Evolutionary conservation across 2,888 invertebrate species (phyloP).

Genomic region (Cheilosia vernalis): DNA sequence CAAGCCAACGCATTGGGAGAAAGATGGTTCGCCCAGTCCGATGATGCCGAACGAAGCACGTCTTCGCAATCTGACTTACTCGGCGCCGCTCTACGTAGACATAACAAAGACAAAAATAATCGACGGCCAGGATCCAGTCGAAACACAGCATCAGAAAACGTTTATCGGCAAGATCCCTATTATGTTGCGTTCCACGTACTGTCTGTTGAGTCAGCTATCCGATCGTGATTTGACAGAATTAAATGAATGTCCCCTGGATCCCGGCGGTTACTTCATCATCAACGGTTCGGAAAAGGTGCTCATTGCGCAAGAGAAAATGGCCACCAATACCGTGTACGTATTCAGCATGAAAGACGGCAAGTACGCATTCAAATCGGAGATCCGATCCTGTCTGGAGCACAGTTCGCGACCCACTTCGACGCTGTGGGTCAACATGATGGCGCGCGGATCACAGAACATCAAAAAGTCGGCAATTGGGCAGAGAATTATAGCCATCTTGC

Average conservation of each 20-base stretch:
- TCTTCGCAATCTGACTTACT: slow-evolving; percentile 97
- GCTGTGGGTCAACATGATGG: slow-evolving; percentile 99
- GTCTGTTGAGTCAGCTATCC: slow-evolving; percentile 95
- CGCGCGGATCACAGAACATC: slow-evolving; percentile 98
- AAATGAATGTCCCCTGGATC: slow-evolving; percentile 99
- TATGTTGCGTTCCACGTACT: slow-evolving; percentile 99
- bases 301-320: slow-evolving; percentile 99
- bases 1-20: slow-evolving; percentile 99
- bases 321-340: slow-evolving; percentile 99
- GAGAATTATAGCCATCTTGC: slow-evolving; percentile 97
- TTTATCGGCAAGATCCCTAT: slow-evolving; percentile 98
- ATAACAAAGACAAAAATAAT: slow-evolving; percentile 98
- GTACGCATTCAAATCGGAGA: slow-evolving; percentile 99
- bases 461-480: slow-evolving; percentile 99
- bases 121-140: slow-evolving; percentile 95
- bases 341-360: slow-evolving; percentile 99
- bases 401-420: slow-evolving; percentile 98
- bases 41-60: slow-evolving; percentile 99
- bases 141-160: slow-evolving; percentile 90
- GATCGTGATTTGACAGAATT: slow-evolving; percentile 99
- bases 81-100: slow-evolving; percentile 99
- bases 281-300: slow-evolving; percentile 99
- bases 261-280: slow-evolving; percentile 99
- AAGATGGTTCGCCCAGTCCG: slow-evolving; percentile 99
- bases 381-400: slow-evolving; percentile 96